Conservation (phyloP, 2,888 invertebrate genomes). For the Platynereis dumerilii region DNA sequence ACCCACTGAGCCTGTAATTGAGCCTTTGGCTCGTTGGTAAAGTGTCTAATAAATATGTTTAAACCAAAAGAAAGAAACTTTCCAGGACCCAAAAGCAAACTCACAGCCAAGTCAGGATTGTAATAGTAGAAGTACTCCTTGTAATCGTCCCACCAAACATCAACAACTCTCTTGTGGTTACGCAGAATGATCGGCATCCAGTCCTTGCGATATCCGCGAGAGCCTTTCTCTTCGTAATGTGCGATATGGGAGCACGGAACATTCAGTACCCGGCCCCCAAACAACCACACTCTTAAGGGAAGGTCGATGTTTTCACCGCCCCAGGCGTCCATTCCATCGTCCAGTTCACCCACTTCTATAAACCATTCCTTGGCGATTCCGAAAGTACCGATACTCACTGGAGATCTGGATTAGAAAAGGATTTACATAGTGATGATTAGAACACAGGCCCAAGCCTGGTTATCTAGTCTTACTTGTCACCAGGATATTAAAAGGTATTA, state of each 20-base stretch:
- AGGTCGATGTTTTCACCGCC: constrained; percentile 34
- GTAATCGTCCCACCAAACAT: constrained; percentile 31
- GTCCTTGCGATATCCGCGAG: constrained; percentile 19
- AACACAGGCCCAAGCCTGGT: too few species aligned
- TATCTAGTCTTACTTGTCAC: too few species aligned
- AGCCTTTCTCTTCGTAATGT: constrained; percentile 24
- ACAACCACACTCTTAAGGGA: constrained; percentile 31
- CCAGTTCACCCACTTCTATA: constrained; percentile 29
- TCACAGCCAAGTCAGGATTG: constrained; percentile 24
- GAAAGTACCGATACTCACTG: constrained; percentile 27
- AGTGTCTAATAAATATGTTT: too few species aligned
- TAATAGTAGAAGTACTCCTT: constrained; percentile 25
- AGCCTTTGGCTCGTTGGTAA: too few species aligned
- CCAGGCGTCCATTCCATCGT: constrained; percentile 31
- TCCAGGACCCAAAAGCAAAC: too few species aligned
- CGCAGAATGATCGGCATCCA: constrained; percentile 14
- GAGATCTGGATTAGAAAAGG: constrained; percentile 27
- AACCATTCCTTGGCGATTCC: constrained; percentile 29
- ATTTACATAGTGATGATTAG: background rate
- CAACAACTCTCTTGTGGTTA: constrained; percentile 32
- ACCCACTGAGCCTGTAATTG: too few species aligned
- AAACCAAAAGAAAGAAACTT: too few species aligned
- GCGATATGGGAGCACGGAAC: constrained; percentile 33
- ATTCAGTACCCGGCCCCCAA: constrained; percentile 29
- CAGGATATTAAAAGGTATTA: too few species aligned